Evolutionary conservation across 1,140 invertebrate species (phyloP), one percentile per base, ranked within the genome.

Genomic region (Phortica variegata): DNA sequence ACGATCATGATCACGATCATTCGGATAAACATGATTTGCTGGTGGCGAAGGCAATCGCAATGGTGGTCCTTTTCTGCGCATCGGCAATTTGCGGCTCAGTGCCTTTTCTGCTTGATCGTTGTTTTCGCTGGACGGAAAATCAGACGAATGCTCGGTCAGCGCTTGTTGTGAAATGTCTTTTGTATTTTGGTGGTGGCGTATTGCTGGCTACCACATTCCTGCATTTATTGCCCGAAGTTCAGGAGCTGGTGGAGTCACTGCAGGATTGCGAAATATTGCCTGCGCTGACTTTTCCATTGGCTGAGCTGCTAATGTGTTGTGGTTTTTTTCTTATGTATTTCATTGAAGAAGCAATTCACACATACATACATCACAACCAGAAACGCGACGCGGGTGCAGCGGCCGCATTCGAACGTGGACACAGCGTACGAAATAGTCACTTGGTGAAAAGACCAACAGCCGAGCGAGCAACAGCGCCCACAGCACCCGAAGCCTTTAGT

Each of bases 171-270:
- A 65, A 81, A 51, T 61, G 85, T n/a, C 73, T 94, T 6, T 78
- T 93, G 19, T 90, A 90, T 54, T 91, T 95, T 57, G 93, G 93
- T 2, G 94, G 91, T 2, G 94, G 95, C 1, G 91, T 96, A 2
- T 81, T 97, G 10, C 80, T 97, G 47, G 87, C 87, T 34, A 96
- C 93, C 1, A 93, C 90, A 1, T 92, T 96, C 58, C 78, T 94
- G 38, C 93, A 97, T 74, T 77, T 97, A 43, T 76, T 96, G 23
- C 93, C 93, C 1, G 94, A 97, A 79, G 88, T 94, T 0, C 81
- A 83, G 45, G 88, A 90, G 65, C 82, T 82, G 15, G 79, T 88
- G 12, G 74, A 83, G 23, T 57, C 78, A 21, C 68, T 89, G 17
- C 78, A 84, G 59, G 76, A 78, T 69, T 65, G 76, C 8, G 78